Conservation (phyloP, 2,888 invertebrate genomes). For the Onthophagus sagittarius region DNA sequence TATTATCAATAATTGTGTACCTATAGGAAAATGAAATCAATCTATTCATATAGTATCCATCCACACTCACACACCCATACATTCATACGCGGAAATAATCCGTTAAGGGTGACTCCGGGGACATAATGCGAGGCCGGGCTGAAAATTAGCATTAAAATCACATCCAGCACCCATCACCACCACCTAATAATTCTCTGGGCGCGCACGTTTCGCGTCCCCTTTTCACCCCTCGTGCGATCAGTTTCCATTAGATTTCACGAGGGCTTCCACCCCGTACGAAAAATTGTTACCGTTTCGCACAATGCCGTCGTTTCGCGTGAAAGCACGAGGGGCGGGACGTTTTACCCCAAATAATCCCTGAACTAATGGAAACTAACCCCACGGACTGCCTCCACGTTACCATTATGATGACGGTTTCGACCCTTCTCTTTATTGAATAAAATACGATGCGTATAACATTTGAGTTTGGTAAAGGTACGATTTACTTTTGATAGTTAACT, state of each 20-base stretch:
- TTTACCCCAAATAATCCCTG: not conserved
- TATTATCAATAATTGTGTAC: not conserved
- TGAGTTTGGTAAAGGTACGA: too few species aligned
- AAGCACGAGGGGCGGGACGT: not conserved
- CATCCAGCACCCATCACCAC: not conserved
- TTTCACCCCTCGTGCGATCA: not conserved
- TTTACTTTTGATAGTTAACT: too few species aligned
- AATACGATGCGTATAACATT: not conserved
- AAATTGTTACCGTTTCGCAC: not conserved
- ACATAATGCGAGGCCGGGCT: not conserved
- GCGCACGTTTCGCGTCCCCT: not conserved
- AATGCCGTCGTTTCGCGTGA: not conserved
- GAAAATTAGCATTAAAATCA: not conserved
- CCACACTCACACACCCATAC: not conserved
- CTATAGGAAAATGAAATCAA: not conserved
- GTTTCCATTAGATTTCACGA: not conserved
- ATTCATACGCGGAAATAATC: not conserved
- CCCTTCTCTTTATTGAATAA: not conserved
- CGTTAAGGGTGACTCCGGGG: not conserved
- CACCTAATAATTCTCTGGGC: not conserved
- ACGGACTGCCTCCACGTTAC: not conserved
- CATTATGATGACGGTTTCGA: not conserved
- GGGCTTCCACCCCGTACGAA: not conserved
- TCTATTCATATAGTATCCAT: not conserved
- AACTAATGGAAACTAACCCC: not conserved